Percentiles rank a stretch among this genome's conserved stretches.
Conservation (phyloP, 2,888 invertebrate species). For the Hirtodrosophila duncani region DNA sequence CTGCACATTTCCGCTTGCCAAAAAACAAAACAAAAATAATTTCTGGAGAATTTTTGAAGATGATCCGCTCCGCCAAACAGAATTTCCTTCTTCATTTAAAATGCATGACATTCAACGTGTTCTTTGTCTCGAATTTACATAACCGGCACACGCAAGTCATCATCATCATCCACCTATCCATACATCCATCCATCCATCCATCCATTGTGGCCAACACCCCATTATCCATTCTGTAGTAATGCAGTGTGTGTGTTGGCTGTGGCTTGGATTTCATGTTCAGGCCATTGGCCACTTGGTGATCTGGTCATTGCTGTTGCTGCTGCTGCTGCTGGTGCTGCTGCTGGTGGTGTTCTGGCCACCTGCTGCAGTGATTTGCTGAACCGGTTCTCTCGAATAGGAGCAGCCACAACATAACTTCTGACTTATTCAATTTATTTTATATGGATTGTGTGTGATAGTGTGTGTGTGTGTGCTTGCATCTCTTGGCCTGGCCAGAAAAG, state of each 20-base stretch:
- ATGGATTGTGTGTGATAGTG: conserved; percentile 3
- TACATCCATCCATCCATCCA: neutral
- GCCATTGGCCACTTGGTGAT: conserved; percentile 37
- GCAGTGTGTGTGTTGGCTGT: too few species aligned
- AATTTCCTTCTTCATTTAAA: conserved; percentile 30
- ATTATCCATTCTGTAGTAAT: too few species aligned
- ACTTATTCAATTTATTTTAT: conserved; percentile 58
- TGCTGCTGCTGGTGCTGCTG: conserved; percentile 7
- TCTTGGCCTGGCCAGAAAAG: conserved; percentile 14
- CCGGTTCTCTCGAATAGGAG: conserved; percentile 46
- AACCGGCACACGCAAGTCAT: conserved; percentile 58
- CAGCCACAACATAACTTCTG: conserved; percentile 40
- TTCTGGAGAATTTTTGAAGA: conserved; percentile 10
- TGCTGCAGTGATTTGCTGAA: conserved; percentile 50
- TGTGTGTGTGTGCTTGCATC: neutral
- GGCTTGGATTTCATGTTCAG: conserved; percentile 26
- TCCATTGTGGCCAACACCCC: conserved; percentile 7
- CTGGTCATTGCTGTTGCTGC: too few species aligned
- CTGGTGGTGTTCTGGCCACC: conserved; percentile 45
- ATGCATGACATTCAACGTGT: conserved; percentile 58
- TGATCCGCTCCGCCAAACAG: conserved; percentile 15
- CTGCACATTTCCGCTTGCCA: conserved; percentile 54
- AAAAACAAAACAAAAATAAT: too few species aligned
- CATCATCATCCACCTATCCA: conserved; percentile 11
- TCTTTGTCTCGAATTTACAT: conserved; percentile 50